These are phyloP conservation scores for Drosophila repletoides DNA, from an alignment of 1,140 invertebrate genomes.

Conservation along the genomic window DNA sequence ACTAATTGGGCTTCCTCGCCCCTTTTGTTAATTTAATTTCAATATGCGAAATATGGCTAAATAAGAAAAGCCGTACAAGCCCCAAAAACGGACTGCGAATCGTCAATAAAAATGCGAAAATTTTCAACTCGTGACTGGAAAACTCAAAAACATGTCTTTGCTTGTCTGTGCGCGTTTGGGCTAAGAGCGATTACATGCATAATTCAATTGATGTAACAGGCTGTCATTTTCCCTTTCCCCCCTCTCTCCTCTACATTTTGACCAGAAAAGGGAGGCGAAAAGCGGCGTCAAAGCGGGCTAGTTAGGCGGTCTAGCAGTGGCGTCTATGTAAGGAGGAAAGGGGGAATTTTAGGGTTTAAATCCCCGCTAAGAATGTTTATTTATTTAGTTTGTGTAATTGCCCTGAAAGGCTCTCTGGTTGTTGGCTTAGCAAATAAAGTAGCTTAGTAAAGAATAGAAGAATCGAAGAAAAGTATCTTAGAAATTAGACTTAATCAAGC, in stretches of 20 bases:
- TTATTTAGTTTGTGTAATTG: too few relatives aligned
- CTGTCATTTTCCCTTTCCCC: slow-evolving; percentile 18
- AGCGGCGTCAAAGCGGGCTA: background rate
- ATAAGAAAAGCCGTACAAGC: slow-evolving; percentile 20
- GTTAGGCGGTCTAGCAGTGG: too few relatives aligned
- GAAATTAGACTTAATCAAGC: too few relatives aligned
- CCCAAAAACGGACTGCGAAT: slow-evolving; percentile 6
- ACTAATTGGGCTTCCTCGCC: slow-evolving; percentile 52
- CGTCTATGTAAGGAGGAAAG: too few relatives aligned
- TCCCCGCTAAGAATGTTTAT: too few relatives aligned
- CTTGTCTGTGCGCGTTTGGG: slow-evolving; percentile 33
- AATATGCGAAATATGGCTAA: slow-evolving; percentile 50
- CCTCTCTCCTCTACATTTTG: background rate
- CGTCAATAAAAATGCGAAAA: slow-evolving; percentile 18
- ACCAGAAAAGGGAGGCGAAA: background rate
- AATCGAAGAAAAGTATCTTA: too few relatives aligned
- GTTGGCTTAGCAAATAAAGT: too few relatives aligned
- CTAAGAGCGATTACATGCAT: slow-evolving; percentile 75
- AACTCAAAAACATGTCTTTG: background rate
- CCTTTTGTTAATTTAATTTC: slow-evolving; percentile 51
- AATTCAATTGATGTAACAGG: slow-evolving; percentile 75
- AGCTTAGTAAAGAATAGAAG: too few relatives aligned
- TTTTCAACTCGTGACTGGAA: background rate
- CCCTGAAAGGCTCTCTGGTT: too few relatives aligned
- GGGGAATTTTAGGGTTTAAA: too few relatives aligned